A percentile compares a stretch with the other conserved stretches of the same genome.
Conservation (phyloP, 1,140 invertebrate genomes). For the Saccostrea glomerata region DNA sequence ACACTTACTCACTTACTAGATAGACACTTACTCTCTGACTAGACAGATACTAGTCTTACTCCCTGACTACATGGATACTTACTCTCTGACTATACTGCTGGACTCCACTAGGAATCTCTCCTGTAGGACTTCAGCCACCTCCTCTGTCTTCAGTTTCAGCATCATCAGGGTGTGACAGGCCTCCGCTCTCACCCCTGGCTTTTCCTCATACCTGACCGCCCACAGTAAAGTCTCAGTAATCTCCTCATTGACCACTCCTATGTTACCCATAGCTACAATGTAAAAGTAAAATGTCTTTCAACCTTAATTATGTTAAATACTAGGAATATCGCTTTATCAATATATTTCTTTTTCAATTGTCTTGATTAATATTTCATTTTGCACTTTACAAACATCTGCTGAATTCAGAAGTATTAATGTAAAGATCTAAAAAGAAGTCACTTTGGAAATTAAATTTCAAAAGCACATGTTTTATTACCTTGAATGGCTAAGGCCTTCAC, state of each 20-base stretch:
- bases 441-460: neutral
- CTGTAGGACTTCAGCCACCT: constrained; percentile 75
- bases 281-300: no score
- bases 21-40: neutral
- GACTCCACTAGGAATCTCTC: constrained; percentile 76
- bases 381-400: no score
- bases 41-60: neutral
- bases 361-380: no score
- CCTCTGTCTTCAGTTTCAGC: constrained; percentile 70
- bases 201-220: constrained; percentile 77
- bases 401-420: no score
- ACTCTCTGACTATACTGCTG: constrained; percentile 73
- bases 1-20: no score
- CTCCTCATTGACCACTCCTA: constrained; percentile 68
- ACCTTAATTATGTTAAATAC: no score
- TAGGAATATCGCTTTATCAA: no score
- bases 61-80: constrained; percentile 52
- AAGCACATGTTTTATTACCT: constrained; percentile 68
- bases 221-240: constrained; percentile 75
- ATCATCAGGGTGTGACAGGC: constrained; percentile 75
- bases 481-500: constrained; percentile 78
- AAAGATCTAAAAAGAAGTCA: no score
- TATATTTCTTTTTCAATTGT: no score
- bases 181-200: constrained; percentile 75
- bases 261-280: constrained; percentile 76